A percentile compares a stretch with the other conserved stretches of the same genome.
phyloP scores from a whole-genome alignment of 2,113 vertebrate genomes.

The Oostethus manadensis region DNA sequence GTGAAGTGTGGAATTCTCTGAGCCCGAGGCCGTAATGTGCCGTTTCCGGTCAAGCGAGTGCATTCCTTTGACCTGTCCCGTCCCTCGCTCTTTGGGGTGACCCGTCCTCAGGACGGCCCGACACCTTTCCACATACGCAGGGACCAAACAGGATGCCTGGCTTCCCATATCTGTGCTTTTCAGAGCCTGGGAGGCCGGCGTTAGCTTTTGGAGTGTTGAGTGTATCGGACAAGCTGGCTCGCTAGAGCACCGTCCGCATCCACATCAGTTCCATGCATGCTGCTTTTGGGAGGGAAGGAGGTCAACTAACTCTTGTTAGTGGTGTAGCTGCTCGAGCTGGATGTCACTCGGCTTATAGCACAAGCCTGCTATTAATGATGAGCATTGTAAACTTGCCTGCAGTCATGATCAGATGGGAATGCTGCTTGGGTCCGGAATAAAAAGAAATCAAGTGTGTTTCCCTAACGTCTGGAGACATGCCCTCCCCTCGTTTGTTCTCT shows the following conservation, averaged over 20 bases:
- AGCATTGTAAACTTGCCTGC: constrained; percentile 71
- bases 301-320: constrained; percentile 33
- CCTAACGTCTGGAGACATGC: constrained; percentile 67
- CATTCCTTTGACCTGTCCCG: constrained; percentile 63
- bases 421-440: constrained; percentile 67
- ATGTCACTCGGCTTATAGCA: constrained; percentile 61
- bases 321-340: constrained; percentile 38
- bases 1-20: constrained; percentile 69
- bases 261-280: constrained; percentile 61
- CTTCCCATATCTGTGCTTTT: constrained; percentile 9
- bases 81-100: constrained; percentile 58
- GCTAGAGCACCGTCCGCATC: constrained; percentile 56
- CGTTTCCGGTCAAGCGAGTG: constrained; percentile 63
- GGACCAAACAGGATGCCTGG: not conserved
- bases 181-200: constrained; percentile 11
- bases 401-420: constrained; percentile 73
- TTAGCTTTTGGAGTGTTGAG: constrained; percentile 30
- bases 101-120: constrained; percentile 37
- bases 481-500: constrained; percentile 53
- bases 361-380: constrained; percentile 74
- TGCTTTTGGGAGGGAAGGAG: constrained; percentile 32
- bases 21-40: constrained; percentile 65
- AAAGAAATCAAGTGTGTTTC: constrained; percentile 71
- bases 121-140: constrained; percentile 6
- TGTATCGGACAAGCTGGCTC: constrained; percentile 49